Evolutionary conservation across 2,113 vertebrate species (phyloP), one percentile per base, ranked within the genome.

Genomic region (Cariama cristata): DNA sequence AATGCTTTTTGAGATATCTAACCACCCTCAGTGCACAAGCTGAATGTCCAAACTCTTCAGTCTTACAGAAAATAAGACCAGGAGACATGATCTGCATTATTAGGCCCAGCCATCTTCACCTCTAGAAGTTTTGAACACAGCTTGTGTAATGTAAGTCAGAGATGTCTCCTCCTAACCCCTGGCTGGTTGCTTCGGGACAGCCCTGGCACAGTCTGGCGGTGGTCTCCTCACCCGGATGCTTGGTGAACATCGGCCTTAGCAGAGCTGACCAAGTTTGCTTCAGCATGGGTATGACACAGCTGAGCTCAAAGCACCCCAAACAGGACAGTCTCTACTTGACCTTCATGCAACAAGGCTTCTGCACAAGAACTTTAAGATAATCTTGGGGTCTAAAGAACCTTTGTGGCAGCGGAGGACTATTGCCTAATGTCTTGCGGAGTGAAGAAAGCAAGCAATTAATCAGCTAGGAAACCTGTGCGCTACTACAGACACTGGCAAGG

Each of bases 191-290:
- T 50, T 13, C 1, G 4, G 50, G 59, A 32, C 35, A 35, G 80
- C 50, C 42, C 74, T 7, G 47, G 35, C 56, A 49, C 28, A 35
- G 59, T 2, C 59, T 14, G 50, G n/a, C 21, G 55, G 27, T 19
- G 63, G 14, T 13, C 50, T 64, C 53, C 60, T 33, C 68, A 15
- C n/a, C 45, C 3, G 22, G 24, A 6, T 4, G 12, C 32, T 6
- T 1, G 14, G 59, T 8, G 59, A n/a, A 4, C 3, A 24, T 1
- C 2, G 0, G 30, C n/a, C 27, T 28, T 6, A 8, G 19, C 45
- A 42, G 45, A 45, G 38, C 24, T 8, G 26, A 17, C 4, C 13
- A 8, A 4, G 28, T 21, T 35, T n/a, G 44, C 59, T 32, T 64
- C 56, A 8, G 49, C 2, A 1, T 4, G 14, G 32, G 42, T 6